Conservation (phyloP, 2,888 invertebrate genomes). For the Stenichneumon culpator region DNA sequence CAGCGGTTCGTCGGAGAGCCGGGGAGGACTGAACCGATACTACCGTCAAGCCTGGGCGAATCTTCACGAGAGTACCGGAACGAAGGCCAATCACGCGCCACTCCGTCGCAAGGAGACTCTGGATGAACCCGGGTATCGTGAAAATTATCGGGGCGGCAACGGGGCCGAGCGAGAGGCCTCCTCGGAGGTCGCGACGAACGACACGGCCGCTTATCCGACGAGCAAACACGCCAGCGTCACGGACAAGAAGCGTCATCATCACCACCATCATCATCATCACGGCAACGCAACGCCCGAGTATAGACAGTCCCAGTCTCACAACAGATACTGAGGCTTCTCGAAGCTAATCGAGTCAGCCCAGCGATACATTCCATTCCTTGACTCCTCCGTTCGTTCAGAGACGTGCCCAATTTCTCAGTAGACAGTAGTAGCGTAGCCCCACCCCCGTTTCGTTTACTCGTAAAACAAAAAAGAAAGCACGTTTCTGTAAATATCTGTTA, state of each 20-base stretch:
- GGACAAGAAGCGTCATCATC: conserved; percentile 90
- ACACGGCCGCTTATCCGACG: conserved; percentile 85
- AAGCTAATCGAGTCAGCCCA: background rate
- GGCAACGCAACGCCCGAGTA: conserved; percentile 86
- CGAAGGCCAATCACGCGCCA: conserved; percentile 87
- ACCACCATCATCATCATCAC: conserved; percentile 90
- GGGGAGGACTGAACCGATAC: conserved; percentile 93
- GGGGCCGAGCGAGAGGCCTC: conserved; percentile 87
- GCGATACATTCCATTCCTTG: conserved; percentile 15
- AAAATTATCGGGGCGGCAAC: conserved; percentile 79
- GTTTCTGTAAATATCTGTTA: conserved; percentile 62
- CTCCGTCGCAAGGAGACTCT: conserved; percentile 90
- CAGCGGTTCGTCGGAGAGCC: conserved; percentile 94
- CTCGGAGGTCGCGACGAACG: conserved; percentile 92
- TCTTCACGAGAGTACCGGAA: conserved; percentile 92
- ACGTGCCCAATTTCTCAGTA: conserved; percentile 31
- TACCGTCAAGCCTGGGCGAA: conserved; percentile 98
- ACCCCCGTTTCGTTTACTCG: conserved; percentile 17
- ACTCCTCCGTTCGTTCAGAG: conserved; percentile 35
- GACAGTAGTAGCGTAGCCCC: background rate
- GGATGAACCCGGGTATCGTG: conserved; percentile 88
- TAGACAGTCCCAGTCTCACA: conserved; percentile 86
- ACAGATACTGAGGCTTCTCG: conserved; percentile 84
- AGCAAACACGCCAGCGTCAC: conserved; percentile 85
- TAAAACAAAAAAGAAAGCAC: conserved; percentile 16